Base-by-base conservation (phyloP, 1,140 invertebrate genomes). In the Aphaenogaster rudis region DNA sequence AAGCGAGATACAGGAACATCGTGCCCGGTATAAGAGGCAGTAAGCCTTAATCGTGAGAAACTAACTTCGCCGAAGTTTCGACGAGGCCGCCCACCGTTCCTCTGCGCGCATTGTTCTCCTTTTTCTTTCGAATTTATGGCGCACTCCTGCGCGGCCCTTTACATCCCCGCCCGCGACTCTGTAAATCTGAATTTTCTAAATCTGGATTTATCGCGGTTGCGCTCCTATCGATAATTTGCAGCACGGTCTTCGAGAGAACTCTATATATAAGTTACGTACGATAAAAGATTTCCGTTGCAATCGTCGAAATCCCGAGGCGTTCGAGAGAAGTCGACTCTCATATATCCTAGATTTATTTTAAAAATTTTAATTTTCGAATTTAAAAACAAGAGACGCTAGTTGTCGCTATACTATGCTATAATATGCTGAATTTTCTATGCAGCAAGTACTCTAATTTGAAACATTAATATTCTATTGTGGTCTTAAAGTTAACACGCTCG, bases 11-110 rank as follows among this genome's bases (percentile, higher is more conserved):
- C 45, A 36, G 42, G 48, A 84, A 61, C 66, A 72, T 81, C 77
- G 82, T 54, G 67, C 52, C 59, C 15, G 66, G 39, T 66, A 13
- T 69, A 81, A 57, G 74, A 86, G 28, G 71, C 52, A 79, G 76
- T 82, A 82, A 81, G 72, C 82, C 88, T 84, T 92, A 91, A 93
- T 93, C 87, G 88, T 86, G 86, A 92, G 87, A 88, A 93, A 91
- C 89, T 88, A 91, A 92, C 91, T 93, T 91, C 86, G 81, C 39
- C 86, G 45, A 90, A 90, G 42, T 90, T 90, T 57, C 88, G 45
- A 57, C 69, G 57, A 76, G 54, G 28, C 64, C 59, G n/a, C 77
- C 77, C 72, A 52, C 50, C 15, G 3, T 52, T 13, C 42, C 6
- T 7, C 28, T 33, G 21, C 64, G 77, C 45, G 6, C 54, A 66